These are phyloP conservation scores for Pholis gunnellus DNA, from an alignment of 2,113 vertebrate species.

Conservation along the genomic window DNA sequence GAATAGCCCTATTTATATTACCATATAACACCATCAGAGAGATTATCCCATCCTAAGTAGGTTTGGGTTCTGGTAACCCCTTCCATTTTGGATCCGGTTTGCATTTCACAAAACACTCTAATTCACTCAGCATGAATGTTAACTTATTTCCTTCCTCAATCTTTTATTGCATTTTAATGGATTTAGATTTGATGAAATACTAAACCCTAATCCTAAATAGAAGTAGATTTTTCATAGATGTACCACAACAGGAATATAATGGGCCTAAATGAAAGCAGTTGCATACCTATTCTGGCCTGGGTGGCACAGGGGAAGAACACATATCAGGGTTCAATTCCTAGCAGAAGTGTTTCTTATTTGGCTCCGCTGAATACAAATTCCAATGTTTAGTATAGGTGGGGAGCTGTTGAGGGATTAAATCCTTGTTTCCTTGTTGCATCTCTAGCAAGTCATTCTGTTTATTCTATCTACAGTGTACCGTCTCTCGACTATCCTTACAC, in stretches of 20 bases:
- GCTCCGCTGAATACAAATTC: not conserved
- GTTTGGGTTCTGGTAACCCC: too few relatives aligned
- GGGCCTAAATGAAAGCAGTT: not conserved
- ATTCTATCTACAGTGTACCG: not conserved
- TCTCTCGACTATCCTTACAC: not conserved
- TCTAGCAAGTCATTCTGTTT: not conserved
- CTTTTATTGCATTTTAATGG: conserved; percentile 6
- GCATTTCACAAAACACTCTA: not conserved
- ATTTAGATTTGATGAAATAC: not conserved
- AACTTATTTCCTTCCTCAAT: not conserved
- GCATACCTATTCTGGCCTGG: not conserved
- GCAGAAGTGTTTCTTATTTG: not conserved
- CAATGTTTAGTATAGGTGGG: not conserved
- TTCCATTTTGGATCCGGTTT: not conserved
- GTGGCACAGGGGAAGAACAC: not conserved
- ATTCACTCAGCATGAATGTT: not conserved
- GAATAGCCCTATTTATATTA: not conserved
- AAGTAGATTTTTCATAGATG: not conserved
- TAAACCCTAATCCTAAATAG: not conserved
- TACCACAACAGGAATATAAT: not conserved
- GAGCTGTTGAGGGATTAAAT: not conserved
- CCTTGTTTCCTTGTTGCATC: not conserved
- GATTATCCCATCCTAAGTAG: not conserved
- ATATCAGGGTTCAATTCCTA: not conserved
- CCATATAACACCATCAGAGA: not conserved